Evolutionary conservation across 2,113 vertebrate species (phyloP).

Genomic region (Anolis sagrei): DNA sequence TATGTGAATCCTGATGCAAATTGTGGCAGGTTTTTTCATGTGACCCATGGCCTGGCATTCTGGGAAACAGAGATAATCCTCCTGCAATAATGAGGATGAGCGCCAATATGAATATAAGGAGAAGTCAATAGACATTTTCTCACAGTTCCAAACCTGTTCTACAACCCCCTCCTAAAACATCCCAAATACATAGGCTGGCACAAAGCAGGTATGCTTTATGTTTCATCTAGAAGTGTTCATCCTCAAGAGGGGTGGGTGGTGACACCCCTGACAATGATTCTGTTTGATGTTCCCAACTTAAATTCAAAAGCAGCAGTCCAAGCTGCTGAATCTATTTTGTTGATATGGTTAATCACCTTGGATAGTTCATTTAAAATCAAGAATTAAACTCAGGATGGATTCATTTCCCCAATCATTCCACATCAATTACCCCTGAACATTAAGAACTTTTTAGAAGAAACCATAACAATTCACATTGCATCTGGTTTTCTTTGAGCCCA

Average conservation of each 20-base stretch:
- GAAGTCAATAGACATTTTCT: conserved; percentile 37
- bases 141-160: conserved; percentile 39
- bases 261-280: too few species aligned
- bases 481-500: conserved; percentile 17
- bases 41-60: not conserved
- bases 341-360: too few species aligned
- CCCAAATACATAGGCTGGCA: conserved; percentile 20
- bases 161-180: conserved; percentile 11
- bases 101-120: conserved; percentile 13
- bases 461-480: not conserved
- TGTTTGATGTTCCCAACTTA: too few species aligned
- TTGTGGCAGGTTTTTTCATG: not conserved
- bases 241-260: not conserved
- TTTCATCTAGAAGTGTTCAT: conserved; percentile 30
- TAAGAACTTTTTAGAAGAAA: too few species aligned
- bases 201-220: conserved; percentile 10
- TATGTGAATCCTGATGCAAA: conserved; percentile 27
- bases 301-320: too few species aligned
- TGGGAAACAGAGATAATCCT: conserved; percentile 6
- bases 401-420: too few species aligned
- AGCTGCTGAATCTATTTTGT: too few species aligned
- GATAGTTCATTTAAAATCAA: too few species aligned
- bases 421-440: too few species aligned
- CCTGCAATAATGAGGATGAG: conserved; percentile 26
- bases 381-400: too few species aligned